Percentiles rank a stretch among this genome's conserved stretches.
These are phyloP conservation scores for Listronotus bonariensis DNA, from an alignment of 1,140 invertebrate genomes.

Conservation along the genomic window DNA sequence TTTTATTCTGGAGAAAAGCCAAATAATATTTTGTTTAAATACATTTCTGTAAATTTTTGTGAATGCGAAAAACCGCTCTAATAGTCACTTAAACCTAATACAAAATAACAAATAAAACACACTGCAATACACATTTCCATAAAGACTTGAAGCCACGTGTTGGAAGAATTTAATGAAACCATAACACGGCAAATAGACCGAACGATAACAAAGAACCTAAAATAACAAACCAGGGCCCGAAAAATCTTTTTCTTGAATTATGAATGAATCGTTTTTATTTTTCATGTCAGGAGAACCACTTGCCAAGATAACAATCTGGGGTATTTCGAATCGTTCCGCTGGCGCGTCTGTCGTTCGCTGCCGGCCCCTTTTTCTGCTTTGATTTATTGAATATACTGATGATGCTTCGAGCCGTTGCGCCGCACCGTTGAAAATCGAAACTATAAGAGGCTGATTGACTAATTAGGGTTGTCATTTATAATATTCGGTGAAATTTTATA, in stretches of 20 bases:
- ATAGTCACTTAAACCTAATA: neutral
- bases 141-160: neutral
- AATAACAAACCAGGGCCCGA: conserved; percentile 7
- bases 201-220: conserved; percentile 6
- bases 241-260: conserved; percentile 2
- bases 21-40: too few species aligned
- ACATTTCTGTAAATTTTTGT: too few species aligned
- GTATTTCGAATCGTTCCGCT: conserved; percentile 31
- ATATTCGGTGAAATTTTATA: neutral
- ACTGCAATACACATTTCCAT: neutral
- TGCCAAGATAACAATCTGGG: conserved; percentile 37
- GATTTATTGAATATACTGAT: conserved; percentile 26
- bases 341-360: conserved; percentile 19
- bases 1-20: too few species aligned
- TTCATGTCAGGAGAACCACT: conserved; percentile 30
- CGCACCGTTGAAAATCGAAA: too few species aligned
- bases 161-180: neutral
- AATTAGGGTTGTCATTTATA: neutral
- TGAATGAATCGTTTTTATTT: conserved; percentile 33
- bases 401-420: conserved; percentile 11
- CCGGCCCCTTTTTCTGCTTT: conserved; percentile 12
- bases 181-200: neutral
- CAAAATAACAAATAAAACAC: neutral
- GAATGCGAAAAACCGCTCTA: too few species aligned
- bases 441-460: conserved; percentile 42